These are phyloP conservation scores for Petaurus breviceps DNA, from an alignment of 2,113 vertebrate species.

Conservation along the genomic window DNA sequence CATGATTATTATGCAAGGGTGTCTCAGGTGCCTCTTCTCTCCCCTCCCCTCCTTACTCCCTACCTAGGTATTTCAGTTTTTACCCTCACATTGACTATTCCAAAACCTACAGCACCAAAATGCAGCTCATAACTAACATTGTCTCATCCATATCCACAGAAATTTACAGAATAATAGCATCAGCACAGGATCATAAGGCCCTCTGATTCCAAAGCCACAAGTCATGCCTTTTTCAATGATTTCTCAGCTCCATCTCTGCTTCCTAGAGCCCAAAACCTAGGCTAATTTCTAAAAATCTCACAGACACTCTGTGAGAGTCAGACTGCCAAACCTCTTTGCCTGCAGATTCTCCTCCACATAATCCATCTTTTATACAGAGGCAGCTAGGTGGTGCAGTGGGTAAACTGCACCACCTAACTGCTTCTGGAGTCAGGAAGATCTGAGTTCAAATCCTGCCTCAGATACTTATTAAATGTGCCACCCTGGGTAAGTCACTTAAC, in stretches of 20 bases:
- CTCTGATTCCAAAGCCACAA: not conserved
- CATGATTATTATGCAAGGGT: not conserved
- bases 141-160: not conserved
- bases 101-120: not conserved
- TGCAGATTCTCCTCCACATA: not conserved
- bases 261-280: not conserved
- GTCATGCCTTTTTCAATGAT: not conserved
- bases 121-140: not conserved
- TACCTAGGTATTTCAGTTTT: not conserved
- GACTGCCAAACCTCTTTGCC: not conserved
- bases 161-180: not conserved
- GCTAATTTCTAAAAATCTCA: conserved; percentile 1
- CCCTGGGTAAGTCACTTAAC: not conserved
- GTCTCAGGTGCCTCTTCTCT: not conserved
- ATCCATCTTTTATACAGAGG: not conserved
- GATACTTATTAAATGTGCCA: not conserved
- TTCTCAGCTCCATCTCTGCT: conserved; percentile 11
- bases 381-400: not conserved
- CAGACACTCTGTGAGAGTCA: not conserved
- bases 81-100: not conserved
- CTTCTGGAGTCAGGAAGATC: not conserved
- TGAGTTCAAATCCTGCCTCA: not conserved
- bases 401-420: conserved; percentile 1
- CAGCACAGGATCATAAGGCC: not conserved
- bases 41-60: not conserved